Base-by-base conservation (phyloP, 2,113 vertebrate genomes). In the Sphaerodactylus townsendi region DNA sequence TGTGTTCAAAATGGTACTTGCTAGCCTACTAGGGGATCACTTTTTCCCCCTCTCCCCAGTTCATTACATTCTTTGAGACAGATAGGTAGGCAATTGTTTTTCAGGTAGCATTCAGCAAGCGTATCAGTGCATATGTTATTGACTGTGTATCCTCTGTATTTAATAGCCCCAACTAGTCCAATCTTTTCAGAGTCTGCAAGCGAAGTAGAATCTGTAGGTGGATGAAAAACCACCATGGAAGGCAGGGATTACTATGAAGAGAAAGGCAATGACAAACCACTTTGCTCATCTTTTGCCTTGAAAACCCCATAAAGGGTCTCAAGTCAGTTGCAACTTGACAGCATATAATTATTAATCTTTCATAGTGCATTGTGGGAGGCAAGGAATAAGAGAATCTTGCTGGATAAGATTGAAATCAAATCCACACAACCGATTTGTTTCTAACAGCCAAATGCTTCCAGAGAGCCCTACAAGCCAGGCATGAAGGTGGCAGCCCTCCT, bases 1-100 rank as follows among this genome's bases (percentile, higher is more conserved):
- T 70, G 19, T 91, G 91, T 79, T 91, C 77, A 1, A 84, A 86
- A 82, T 46, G 77, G 89, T 93, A 83, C 86, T 90, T 90, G 86
- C 88, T 84, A 92, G 87, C 93, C 72, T 92, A 86, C 69, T 85
- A 72, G 84, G 94, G 92, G 69, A 64, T 85, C 77, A 77, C 91
- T 65, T 79, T 37, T 71, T 80, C 66, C 41, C 25, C 69, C 41
- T 71, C 33, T 23, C 70, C 56, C 59, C 71, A 53, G 68, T 86
- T 93, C 80, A 78, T 88, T 93, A 93, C 86, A 89, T 93, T 93
- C 94, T 92, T 88, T 85, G 86, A 89, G 88, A 53, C 70, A 88
- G 2, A 17, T 37, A 85, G 74, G 37, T 82, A 92, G 89, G 91
- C 86, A 93, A 88, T 80, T 89, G 88, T 8, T 35, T 91, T 95